Percentiles rank a stretch among this genome's conserved stretches.
These are phyloP conservation scores for Platysteira castanea DNA, from an alignment of 2,113 vertebrate genomes.

Conservation along the genomic window DNA sequence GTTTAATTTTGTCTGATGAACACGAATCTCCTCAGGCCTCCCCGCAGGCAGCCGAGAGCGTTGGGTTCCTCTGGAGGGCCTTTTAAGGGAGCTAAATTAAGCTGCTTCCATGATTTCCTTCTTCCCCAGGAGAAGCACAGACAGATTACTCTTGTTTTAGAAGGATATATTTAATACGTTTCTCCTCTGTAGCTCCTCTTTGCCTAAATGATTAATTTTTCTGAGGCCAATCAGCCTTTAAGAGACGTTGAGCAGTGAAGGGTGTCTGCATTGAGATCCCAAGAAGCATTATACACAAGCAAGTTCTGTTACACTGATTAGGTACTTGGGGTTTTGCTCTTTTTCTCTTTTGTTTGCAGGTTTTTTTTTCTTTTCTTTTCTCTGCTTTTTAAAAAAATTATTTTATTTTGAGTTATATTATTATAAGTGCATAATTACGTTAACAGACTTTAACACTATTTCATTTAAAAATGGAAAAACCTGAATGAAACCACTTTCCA, in stretches of 20 bases:
- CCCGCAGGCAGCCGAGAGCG: background rate
- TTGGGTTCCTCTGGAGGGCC: background rate
- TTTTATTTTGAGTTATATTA: background rate
- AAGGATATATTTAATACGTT: background rate
- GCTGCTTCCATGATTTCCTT: background rate
- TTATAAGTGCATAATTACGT: background rate
- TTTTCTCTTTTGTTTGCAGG: background rate
- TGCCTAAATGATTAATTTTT: background rate
- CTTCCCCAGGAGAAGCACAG: background rate
- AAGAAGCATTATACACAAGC: background rate
- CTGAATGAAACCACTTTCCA: background rate
- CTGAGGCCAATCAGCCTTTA: background rate
- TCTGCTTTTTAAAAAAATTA: background rate
- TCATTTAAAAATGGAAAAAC: background rate
- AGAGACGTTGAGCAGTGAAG: background rate
- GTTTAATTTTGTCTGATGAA: background rate
- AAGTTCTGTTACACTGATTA: background rate
- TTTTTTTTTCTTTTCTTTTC: fast-evolving
- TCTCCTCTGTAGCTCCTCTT: background rate
- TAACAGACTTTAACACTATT: background rate
- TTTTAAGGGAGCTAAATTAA: background rate
- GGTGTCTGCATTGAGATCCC: background rate
- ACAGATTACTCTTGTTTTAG: background rate
- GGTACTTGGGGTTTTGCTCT: background rate
- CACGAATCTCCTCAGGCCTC: background rate